Percentiles rank a stretch among this genome's conserved stretches.
Evolutionary conservation across 1,140 invertebrate genomes (phyloP).

Genomic region (Tetranychus urticae): DNA sequence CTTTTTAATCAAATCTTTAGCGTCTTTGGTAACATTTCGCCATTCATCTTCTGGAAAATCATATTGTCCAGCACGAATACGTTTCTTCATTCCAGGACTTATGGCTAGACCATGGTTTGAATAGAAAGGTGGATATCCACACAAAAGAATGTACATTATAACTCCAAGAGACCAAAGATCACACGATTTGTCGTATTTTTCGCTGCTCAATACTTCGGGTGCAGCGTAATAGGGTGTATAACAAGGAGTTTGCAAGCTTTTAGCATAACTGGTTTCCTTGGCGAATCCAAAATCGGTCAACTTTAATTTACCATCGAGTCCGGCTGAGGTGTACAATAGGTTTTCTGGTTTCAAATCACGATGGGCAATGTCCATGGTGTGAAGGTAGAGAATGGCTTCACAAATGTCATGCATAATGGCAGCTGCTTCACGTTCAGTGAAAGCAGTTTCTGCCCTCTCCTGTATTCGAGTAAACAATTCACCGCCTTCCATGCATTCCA

Average conservation of each 20-base stretch:
- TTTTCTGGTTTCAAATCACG: constrained; percentile 66
- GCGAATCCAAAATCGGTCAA: constrained; percentile 99
- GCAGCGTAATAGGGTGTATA: constrained; percentile 98
- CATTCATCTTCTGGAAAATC: constrained; percentile 91
- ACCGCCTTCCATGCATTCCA: constrained; percentile 66
- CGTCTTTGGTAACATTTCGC: constrained; percentile 69
- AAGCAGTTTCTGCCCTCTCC: constrained; percentile 68
- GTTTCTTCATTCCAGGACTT: constrained; percentile 97
- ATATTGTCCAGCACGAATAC: constrained; percentile 83
- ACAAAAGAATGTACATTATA: constrained; percentile 87
- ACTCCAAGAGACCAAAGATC: constrained; percentile 95
- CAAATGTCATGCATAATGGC: constrained; percentile 89
- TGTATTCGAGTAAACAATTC: constrained; percentile 54
- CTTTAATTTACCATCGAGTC: constrained; percentile 48
- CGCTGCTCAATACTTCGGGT: constrained; percentile 57
- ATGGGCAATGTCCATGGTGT: constrained; percentile 87
- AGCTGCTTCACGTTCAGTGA: constrained; percentile 79
- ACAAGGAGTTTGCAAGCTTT: constrained; percentile 78
- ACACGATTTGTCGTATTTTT: constrained; percentile 76
- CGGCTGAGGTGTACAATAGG: constrained; percentile 25
- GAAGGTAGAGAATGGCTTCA: constrained; percentile 77
- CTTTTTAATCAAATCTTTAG: constrained; percentile 77
- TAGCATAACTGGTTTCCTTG: constrained; percentile 55
- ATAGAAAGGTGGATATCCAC: constrained; percentile 89
- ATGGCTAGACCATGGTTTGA: constrained; percentile 89